Evolutionary conservation across 2,888 invertebrate genomes (phyloP), one percentile per base, ranked within the genome.

Genomic region (Noctua fimbriata): DNA sequence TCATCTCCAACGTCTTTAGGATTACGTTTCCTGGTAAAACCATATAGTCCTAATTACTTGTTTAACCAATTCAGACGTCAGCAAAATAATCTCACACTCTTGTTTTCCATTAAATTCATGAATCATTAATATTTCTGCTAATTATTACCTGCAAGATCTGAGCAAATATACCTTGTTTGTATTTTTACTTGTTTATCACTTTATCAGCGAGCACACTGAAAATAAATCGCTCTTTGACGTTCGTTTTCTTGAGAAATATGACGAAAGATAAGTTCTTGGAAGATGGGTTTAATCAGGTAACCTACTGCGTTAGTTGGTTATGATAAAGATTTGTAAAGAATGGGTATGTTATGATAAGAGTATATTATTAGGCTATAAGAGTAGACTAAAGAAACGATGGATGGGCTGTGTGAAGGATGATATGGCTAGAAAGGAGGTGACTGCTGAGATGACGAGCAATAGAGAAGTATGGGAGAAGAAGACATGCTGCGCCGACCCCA

Each of bases 51-150:
- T 81, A 69, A 65, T 72, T 14, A 69, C 28, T 82, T 82, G 28
- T 76, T 73, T 58, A 71, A 74, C 52, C 3, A 1, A 66, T 70
- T 21, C 44, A 2, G 71, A 83, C 78, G 83, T 84, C 87, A 83
- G 41, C 0, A 14, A 70, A 55, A 28, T 73, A 75, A 83, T 75
- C 69, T 70, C 6, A 10, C 49, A 14, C 49, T 70, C 47, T 78
- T 73, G 55, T 78, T 78, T 82, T 75, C 36, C 58, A 44, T 75
- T 55, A 49, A 70, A 58, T 24, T 66, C 14, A 71, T 82, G 82
- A 87, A 24, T 85, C 82, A 85, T 73, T 79, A 72, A 74, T 79
- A 87, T 70, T 87, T 83, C 88, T 79, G 41, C 78, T 81, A 84
- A 81, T 55, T 60, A 79, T 75, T 81, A 77, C 77, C 73, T 65